Evolutionary conservation across 2,797 vertebrate species (phyloP).

Genomic region (Pseudochaenichthys georgianus): DNA sequence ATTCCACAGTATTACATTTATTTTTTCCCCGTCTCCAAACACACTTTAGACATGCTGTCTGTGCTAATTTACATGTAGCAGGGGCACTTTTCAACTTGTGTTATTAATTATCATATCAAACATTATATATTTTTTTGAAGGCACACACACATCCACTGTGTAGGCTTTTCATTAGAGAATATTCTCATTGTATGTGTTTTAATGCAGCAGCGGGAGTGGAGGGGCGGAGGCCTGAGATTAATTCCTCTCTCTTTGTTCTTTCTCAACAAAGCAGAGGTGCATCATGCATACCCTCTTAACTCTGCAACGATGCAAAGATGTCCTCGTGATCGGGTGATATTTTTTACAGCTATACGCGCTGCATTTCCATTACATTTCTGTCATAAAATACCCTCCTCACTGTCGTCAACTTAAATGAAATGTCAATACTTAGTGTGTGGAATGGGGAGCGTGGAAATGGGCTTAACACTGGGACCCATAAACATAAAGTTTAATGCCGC

Average conservation of each 20-base stretch:
- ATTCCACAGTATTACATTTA: conserved; percentile 43
- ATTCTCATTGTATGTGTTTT: conserved; percentile 63
- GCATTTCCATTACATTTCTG: conserved; percentile 76
- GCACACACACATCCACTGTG: conserved; percentile 5
- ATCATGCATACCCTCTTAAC: conserved; percentile 71
- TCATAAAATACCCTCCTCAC: conserved; percentile 72
- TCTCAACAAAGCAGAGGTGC: conserved; percentile 73
- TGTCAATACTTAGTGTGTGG: conserved; percentile 78
- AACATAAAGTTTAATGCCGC: conserved; percentile 80
- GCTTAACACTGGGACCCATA: conserved; percentile 79
- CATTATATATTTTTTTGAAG: conserved; percentile 58
- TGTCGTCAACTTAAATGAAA: conserved; percentile 81
- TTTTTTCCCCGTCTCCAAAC: conserved; percentile 27
- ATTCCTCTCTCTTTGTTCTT: conserved; percentile 73
- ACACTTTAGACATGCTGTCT: conserved; percentile 43
- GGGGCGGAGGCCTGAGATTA: conserved; percentile 54
- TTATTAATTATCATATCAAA: conserved; percentile 79
- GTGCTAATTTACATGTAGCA: conserved; percentile 53
- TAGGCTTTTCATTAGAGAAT: conserved; percentile 59
- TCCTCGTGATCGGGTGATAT: conserved; percentile 79
- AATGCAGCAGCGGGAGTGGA: conserved; percentile 48
- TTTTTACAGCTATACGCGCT: conserved; percentile 64
- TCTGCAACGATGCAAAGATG: conserved; percentile 72
- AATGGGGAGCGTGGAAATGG: conserved; percentile 81
- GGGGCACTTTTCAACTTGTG: conserved; percentile 50